These are phyloP conservation scores for Archilochus colubris DNA, from an alignment of 2,113 vertebrate species.

Conservation along the genomic window DNA sequence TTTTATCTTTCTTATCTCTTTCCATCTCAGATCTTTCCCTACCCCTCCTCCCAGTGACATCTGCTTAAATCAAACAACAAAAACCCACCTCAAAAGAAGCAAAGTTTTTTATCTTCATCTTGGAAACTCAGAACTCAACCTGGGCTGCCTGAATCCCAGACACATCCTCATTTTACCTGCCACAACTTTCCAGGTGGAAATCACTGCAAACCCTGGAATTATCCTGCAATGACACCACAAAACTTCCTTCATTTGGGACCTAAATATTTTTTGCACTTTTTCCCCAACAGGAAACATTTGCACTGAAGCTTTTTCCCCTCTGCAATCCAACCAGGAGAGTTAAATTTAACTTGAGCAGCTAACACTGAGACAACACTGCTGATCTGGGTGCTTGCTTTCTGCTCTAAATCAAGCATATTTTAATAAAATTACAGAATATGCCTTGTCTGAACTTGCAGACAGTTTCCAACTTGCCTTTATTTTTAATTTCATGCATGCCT, in stretches of 20 bases:
- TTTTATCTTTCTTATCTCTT: not conserved
- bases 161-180: not conserved
- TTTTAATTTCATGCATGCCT: not conserved
- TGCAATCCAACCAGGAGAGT: not conserved
- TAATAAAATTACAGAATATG: rapidly evolving
- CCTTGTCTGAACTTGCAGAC: not conserved
- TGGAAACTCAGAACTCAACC: not conserved
- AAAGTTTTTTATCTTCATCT: not conserved
- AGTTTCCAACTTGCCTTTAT: not conserved
- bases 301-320: not conserved
- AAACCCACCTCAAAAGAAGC: rapidly evolving
- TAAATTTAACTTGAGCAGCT: not conserved
- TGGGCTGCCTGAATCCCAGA: not conserved
- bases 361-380: not conserved
- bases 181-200: not conserved
- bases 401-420: not conserved
- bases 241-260: not conserved
- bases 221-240: rapidly evolving
- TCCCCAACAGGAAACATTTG: not conserved
- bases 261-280: not conserved
- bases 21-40: no score
- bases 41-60: rapidly evolving
- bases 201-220: not conserved
- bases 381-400: not conserved
- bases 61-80: not conserved